These are phyloP conservation scores for Lophius piscatorius DNA, from an alignment of 2,113 vertebrate genomes.

Conservation along the genomic window DNA sequence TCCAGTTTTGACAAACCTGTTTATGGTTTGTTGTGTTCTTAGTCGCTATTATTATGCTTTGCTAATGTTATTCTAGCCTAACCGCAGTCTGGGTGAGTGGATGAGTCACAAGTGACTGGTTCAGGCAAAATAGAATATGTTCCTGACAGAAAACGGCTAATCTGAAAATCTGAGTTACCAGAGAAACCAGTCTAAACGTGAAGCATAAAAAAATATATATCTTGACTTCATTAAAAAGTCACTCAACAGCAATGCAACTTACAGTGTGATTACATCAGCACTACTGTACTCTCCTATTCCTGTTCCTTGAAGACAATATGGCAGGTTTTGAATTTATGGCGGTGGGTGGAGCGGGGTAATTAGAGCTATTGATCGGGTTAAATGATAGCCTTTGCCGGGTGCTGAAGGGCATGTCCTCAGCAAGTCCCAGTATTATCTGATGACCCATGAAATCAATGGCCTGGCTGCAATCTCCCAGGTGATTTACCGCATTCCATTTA, in stretches of 20 bases:
- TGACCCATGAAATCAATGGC: conserved; percentile 73
- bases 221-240: background rate
- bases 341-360: conserved; percentile 64
- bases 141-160: background rate
- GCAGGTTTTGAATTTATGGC: conserved; percentile 49
- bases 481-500: conserved; percentile 68
- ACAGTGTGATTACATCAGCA: conserved; percentile 14
- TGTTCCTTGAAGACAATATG: conserved; percentile 41
- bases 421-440: conserved; percentile 69
- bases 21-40: too few species aligned
- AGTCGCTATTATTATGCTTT: too few species aligned
- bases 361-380: conserved; percentile 75
- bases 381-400: conserved; percentile 67
- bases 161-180: background rate
- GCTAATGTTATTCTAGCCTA: background rate
- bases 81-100: background rate
- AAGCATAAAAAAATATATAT: background rate
- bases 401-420: conserved; percentile 75
- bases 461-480: conserved; percentile 67
- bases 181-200: background rate
- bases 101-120: background rate
- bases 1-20: too few species aligned
- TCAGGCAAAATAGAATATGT: background rate
- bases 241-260: background rate
- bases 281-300: conserved; percentile 26